Evolutionary conservation across 2,113 vertebrate species (phyloP).

Genomic region (Lampris incognitus): DNA sequence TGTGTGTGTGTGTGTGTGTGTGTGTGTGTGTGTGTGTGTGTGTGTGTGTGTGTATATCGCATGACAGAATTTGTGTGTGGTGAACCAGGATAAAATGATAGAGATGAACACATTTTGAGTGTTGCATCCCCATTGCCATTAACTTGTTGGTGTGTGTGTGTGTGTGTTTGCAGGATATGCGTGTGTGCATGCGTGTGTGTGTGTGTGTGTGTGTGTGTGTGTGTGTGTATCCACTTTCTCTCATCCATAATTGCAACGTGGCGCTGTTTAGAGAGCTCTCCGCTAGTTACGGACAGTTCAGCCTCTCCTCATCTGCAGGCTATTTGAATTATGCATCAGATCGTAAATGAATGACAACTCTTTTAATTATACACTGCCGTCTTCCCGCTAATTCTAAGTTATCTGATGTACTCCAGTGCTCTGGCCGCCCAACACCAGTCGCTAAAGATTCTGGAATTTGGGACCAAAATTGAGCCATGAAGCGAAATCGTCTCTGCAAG

Average conservation of each 20-base stretch:
- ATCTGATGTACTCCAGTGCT: conserved; percentile 28
- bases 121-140: conserved; percentile 66
- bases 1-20: conserved; percentile 7
- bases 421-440: conserved; percentile 16
- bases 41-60: conserved; percentile 8
- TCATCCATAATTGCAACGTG: conserved; percentile 74
- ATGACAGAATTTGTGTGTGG: conserved; percentile 58
- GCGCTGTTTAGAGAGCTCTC: conserved; percentile 64
- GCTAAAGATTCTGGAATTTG: background rate
- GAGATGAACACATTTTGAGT: conserved; percentile 75
- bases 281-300: conserved; percentile 54
- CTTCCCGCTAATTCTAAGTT: conserved; percentile 62
- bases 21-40: conserved; percentile 19
- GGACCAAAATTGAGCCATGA: conserved; percentile 16
- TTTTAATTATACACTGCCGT: conserved; percentile 64
- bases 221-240: conserved; percentile 31
- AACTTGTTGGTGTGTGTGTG: conserved; percentile 15
- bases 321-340: conserved; percentile 60
- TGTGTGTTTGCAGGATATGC: too few species aligned
- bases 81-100: conserved; percentile 75
- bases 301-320: conserved; percentile 48
- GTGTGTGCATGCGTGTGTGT: too few species aligned
- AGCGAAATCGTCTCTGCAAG: background rate
- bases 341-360: conserved; percentile 52
- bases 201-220: too few species aligned